These are phyloP conservation scores for Trichonephila clavipes DNA, from an alignment of 1,140 invertebrate species.

Conservation along the genomic window DNA sequence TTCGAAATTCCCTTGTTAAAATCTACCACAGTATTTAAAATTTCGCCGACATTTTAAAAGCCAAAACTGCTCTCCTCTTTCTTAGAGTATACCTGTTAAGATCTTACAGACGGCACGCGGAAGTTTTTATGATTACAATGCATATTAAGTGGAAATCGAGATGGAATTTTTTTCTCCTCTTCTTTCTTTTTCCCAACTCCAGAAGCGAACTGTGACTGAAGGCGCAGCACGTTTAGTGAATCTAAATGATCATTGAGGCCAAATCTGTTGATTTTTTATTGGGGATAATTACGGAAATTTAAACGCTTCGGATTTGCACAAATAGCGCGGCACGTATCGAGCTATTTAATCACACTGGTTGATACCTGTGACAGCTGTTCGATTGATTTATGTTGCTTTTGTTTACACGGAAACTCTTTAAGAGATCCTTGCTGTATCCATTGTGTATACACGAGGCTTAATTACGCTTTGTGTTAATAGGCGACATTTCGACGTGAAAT, in stretches of 20 bases:
- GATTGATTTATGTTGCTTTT: slow-evolving; percentile 70
- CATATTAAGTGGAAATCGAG: slow-evolving; percentile 59
- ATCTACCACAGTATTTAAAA: not conserved
- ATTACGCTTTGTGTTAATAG: slow-evolving; percentile 41
- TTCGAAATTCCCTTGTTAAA: not conserved
- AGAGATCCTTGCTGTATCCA: slow-evolving; percentile 7
- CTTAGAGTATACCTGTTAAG: not conserved
- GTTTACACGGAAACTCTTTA: slow-evolving; percentile 51
- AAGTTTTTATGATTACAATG: slow-evolving; percentile 64
- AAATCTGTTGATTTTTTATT: slow-evolving; percentile 61
- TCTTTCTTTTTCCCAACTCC: not conserved
- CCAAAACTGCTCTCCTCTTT: not conserved
- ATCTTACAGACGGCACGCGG: slow-evolving; percentile 28
- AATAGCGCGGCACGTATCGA: slow-evolving; percentile 45
- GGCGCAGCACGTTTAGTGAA: slow-evolving; percentile 32
- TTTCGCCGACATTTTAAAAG: not conserved
- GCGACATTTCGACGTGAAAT: not conserved
- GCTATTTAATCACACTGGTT: slow-evolving; percentile 54
- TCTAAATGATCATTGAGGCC: slow-evolving; percentile 52
- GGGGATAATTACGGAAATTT: slow-evolving; percentile 65
- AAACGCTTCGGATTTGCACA: slow-evolving; percentile 58
- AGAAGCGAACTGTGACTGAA: slow-evolving; percentile 30
- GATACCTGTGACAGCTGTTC: slow-evolving; percentile 50
- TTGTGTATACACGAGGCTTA: slow-evolving; percentile 7
- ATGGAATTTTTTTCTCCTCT: slow-evolving; percentile 15